Evolutionary conservation across 2,888 invertebrate species (phyloP), one percentile per base, ranked within the genome.

Genomic region (Himalopsyche japonica): DNA sequence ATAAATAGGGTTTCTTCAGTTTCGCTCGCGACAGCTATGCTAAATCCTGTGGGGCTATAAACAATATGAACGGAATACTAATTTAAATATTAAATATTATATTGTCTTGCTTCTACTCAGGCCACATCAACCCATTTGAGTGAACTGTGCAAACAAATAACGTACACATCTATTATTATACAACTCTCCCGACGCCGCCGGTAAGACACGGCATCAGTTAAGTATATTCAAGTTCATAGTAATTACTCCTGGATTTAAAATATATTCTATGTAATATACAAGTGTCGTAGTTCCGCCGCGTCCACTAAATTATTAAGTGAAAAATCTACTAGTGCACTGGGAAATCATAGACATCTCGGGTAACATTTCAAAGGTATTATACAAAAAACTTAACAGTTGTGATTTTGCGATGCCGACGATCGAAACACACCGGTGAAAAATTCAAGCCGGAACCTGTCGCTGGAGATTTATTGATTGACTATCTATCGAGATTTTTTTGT

Each of bases 41-140:
- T 70, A 20, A 12, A 15, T 27, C 8, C 20, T 70, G 70, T 30
- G 70, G 70, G 70, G 70, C 70, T 70, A 27, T 70, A 24, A 70
- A 70, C 12, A 27, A 70, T 27, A 27, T 30, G 10, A 70, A 70
- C 70, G 12, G 70, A 70, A 27, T 30, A 0, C 30, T 70, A 70
- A 70, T 70, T 70, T 70, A 27, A 27, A 70, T 70, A 70, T 70
- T 70, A 12, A 27, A 70, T 70, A 43, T 70, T 91, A 91, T 91
- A 91, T 91, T 92, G 91, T 92, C 91, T 91, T 85, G 90, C 84
- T 85, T 89, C 91, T 91, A 91, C 89, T 88, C 90, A 90, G 90
- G 90, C 90, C 89, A 87, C 88, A 88, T 89, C 89, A 88, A 88
- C 88, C 86, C 86, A 47, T 86, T 48, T 83, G 78, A 82, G 79